These are phyloP conservation scores for Synergus umbraculus DNA, from an alignment of 2,888 invertebrate genomes.

Conservation along the genomic window DNA sequence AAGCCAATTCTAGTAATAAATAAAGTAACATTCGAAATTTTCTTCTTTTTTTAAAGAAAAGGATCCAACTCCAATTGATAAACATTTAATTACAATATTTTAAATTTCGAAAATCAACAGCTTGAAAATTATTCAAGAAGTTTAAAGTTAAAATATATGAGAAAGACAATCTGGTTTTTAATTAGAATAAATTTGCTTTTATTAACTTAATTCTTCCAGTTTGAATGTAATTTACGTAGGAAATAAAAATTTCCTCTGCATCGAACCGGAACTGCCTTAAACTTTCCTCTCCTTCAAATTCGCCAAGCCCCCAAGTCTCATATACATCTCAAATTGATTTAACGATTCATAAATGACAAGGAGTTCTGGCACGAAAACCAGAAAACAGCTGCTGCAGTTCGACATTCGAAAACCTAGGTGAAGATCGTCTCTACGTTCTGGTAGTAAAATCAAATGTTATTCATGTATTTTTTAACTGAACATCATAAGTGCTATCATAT, in stretches of 20 bases:
- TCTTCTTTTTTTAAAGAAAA: neutral
- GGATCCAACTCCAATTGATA: neutral
- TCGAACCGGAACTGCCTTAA: slow-evolving; percentile 14
- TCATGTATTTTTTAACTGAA: slow-evolving; percentile 8
- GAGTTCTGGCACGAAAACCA: slow-evolving; percentile 19
- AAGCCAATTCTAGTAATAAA: neutral
- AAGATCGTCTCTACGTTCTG: slow-evolving; percentile 17
- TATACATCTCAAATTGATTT: slow-evolving; percentile 33
- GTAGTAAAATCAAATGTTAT: neutral
- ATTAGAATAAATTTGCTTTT: neutral
- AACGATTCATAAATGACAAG: slow-evolving; percentile 35
- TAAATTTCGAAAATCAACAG: too few relatives aligned
- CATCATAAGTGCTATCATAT: neutral
- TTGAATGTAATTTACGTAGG: neutral
- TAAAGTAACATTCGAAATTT: neutral
- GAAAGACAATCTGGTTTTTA: too few relatives aligned
- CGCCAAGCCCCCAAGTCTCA: slow-evolving; percentile 12
- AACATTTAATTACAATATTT: too few relatives aligned
- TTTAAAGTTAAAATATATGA: too few relatives aligned
- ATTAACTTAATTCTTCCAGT: neutral
- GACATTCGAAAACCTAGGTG: slow-evolving; percentile 33
- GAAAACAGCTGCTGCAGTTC: slow-evolving; percentile 40
- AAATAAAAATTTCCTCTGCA: neutral
- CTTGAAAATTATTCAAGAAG: too few relatives aligned
- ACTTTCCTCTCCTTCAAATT: slow-evolving; percentile 25